Evolutionary conservation across 2,888 invertebrate genomes (phyloP).

Genomic region (Mythimna pallens): DNA sequence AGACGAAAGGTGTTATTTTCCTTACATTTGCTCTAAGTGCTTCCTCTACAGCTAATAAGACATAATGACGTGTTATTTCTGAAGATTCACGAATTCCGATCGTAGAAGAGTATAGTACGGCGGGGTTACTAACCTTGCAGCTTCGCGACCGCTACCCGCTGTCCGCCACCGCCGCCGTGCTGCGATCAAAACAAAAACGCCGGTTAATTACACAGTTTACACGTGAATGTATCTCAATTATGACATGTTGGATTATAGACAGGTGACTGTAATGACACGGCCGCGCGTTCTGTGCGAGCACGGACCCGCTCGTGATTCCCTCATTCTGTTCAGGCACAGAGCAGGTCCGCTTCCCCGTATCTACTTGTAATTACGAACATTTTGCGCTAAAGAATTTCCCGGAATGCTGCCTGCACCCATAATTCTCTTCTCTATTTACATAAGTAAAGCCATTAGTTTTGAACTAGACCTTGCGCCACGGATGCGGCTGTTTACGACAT

Average conservation of each 20-base stretch:
- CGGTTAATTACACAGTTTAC: slow-evolving; percentile 82
- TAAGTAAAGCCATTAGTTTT: slow-evolving; percentile 70
- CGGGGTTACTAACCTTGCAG: slow-evolving; percentile 86
- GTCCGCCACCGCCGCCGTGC: slow-evolving; percentile 80
- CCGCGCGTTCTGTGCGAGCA: slow-evolving; percentile 62
- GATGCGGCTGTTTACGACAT: slow-evolving; percentile 69
- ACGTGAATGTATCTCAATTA: slow-evolving; percentile 81
- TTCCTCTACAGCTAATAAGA: slow-evolving; percentile 88
- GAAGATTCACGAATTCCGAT: slow-evolving; percentile 88
- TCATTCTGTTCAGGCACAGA: slow-evolving; percentile 66
- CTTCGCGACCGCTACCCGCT: slow-evolving; percentile 81
- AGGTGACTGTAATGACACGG: slow-evolving; percentile 77
- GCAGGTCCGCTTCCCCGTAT: slow-evolving; percentile 72
- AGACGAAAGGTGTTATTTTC: slow-evolving; percentile 84
- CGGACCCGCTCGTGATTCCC: slow-evolving; percentile 70
- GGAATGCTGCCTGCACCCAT: slow-evolving; percentile 66
- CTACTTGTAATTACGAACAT: slow-evolving; percentile 75
- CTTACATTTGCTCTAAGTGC: slow-evolving; percentile 87
- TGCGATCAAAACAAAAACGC: slow-evolving; percentile 83
- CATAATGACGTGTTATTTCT: slow-evolving; percentile 88
- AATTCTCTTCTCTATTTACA: slow-evolving; percentile 72
- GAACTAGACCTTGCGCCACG: slow-evolving; percentile 67
- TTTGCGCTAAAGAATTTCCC: slow-evolving; percentile 71
- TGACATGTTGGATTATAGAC: slow-evolving; percentile 79
- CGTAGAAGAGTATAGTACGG: slow-evolving; percentile 80